Percentiles rank a stretch among this genome's conserved stretches.
phyloP scores from a whole-genome alignment of 2,888 invertebrate genomes.

The Celastrina argiolus region DNA sequence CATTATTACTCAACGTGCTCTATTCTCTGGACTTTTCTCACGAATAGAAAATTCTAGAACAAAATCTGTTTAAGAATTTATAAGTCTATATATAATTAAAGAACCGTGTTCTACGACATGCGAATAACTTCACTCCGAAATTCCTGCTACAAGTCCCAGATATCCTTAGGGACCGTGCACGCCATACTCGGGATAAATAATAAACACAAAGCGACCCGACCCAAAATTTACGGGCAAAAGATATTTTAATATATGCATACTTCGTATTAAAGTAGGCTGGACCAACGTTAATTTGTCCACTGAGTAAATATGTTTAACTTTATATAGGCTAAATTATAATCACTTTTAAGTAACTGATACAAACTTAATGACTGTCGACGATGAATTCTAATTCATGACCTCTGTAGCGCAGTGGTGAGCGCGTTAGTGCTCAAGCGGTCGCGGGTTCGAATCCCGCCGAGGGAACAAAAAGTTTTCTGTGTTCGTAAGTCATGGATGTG shows the following conservation, averaged over 20 bases:
- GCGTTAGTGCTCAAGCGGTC: no score
- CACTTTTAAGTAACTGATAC: no score
- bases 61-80: conserved; percentile 14
- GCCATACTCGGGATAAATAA: conserved; percentile 42
- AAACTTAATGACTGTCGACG: no score
- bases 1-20: no score
- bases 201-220: conserved; percentile 36
- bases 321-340: background rate
- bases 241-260: conserved; percentile 25
- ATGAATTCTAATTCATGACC: no score
- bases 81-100: conserved; percentile 43
- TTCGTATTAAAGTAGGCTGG: conserved; percentile 21
- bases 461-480: no score
- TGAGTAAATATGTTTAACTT: background rate
- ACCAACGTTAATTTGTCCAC: conserved; percentile 15
- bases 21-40: background rate
- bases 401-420: no score
- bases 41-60: background rate
- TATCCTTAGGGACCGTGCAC: conserved; percentile 39
- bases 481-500: no score
- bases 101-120: conserved; percentile 34
- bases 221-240: conserved; percentile 27
- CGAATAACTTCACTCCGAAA: conserved; percentile 43
- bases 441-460: no score
- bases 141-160: conserved; percentile 42